Evolutionary conservation across 2,888 invertebrate genomes (phyloP).

Genomic region (Carpatolechia fugitivella): DNA sequence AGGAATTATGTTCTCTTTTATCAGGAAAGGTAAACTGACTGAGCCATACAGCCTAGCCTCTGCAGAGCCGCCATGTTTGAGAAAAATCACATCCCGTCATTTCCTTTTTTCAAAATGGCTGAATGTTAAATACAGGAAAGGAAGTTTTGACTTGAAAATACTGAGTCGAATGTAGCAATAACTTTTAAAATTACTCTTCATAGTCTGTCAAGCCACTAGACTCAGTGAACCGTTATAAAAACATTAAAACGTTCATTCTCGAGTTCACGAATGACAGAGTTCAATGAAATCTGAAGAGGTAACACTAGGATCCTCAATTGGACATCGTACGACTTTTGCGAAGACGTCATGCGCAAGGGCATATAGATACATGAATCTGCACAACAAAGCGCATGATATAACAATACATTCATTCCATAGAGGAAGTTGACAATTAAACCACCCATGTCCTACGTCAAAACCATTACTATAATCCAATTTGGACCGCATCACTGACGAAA

Average conservation of each 20-base stretch:
- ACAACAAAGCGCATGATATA: background rate
- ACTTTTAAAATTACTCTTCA: too few species aligned
- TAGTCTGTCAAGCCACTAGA: too few species aligned
- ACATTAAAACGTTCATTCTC: too few species aligned
- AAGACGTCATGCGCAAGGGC: background rate
- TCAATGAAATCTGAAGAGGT: background rate
- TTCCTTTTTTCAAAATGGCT: too few species aligned
- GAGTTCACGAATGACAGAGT: background rate
- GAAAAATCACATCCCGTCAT: too few species aligned
- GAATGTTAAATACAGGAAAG: too few species aligned
- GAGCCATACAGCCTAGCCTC: too few species aligned
- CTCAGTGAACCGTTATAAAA: background rate
- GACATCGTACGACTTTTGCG: background rate
- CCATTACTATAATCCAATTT: conserved; percentile 24
- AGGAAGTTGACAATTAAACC: conserved; percentile 13
- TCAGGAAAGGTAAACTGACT: too few species aligned
- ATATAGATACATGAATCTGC: background rate
- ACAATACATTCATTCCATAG: conserved; percentile 3
- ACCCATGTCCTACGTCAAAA: conserved; percentile 23
- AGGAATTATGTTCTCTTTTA: too few species aligned
- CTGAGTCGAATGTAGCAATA: too few species aligned
- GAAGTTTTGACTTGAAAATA: too few species aligned
- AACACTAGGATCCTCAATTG: background rate
- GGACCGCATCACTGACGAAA: conserved; percentile 28
- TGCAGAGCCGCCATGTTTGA: too few species aligned